Evolutionary conservation across 2,113 vertebrate species (phyloP).

Genomic region (Eulemur rufifrons): DNA sequence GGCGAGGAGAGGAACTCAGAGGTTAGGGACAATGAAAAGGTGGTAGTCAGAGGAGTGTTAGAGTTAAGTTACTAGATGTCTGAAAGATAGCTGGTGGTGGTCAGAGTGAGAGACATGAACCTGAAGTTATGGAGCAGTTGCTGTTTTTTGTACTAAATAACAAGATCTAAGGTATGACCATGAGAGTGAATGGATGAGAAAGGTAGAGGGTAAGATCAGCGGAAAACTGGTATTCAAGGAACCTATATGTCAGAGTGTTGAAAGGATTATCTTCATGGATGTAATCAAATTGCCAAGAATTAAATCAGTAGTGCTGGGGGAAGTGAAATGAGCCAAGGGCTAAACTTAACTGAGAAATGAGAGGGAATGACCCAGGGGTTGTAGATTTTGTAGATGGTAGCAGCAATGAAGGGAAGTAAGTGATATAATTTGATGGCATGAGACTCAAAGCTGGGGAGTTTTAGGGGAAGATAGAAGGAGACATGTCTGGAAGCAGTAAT

Average conservation of each 20-base stretch:
- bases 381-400: neutral
- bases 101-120: neutral
- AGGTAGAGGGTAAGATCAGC: neutral
- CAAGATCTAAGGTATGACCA: neutral
- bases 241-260: neutral
- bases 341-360: slow-evolving; percentile 7
- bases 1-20: neutral
- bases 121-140: neutral
- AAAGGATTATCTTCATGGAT: neutral
- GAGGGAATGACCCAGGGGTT: neutral
- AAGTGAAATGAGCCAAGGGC: neutral
- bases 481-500: neutral
- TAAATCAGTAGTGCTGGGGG: neutral
- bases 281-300: neutral
- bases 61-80: neutral
- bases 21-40: neutral
- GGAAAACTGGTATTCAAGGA: neutral
- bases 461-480: neutral
- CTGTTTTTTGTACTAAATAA: neutral
- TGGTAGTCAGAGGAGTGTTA: neutral
- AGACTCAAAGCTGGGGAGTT: slow-evolving; percentile 21
- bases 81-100: neutral
- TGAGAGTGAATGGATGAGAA: neutral
- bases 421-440: neutral
- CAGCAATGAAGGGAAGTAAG: neutral